Percentiles rank a stretch among this genome's conserved stretches.
phyloP scores from a whole-genome alignment of 1,140 invertebrate genomes.

The Palaemon carinicauda region DNA sequence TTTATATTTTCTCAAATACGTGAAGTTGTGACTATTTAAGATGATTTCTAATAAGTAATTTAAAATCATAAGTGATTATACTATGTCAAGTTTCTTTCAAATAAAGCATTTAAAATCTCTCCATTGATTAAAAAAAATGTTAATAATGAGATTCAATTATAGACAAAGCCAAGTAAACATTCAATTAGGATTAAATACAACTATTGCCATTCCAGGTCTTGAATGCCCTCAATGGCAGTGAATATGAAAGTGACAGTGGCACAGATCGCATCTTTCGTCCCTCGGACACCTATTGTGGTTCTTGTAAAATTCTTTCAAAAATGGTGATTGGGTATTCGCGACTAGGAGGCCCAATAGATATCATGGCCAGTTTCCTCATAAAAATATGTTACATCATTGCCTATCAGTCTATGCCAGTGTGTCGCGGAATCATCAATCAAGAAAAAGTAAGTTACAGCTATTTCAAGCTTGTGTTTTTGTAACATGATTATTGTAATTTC shows the following conservation, averaged over 20 bases:
- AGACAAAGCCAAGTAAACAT: too few relatives aligned
- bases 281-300: slow-evolving; percentile 19
- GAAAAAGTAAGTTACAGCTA: slow-evolving; percentile 39
- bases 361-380: slow-evolving; percentile 45
- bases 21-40: too few relatives aligned
- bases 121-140: too few relatives aligned
- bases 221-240: neutral
- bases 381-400: slow-evolving; percentile 54
- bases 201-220: neutral
- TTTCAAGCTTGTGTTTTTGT: neutral
- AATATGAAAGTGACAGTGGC: neutral
- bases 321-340: slow-evolving; percentile 40
- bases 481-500: too few relatives aligned
- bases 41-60: too few relatives aligned
- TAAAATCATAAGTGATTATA: too few relatives aligned
- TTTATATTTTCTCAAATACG: too few relatives aligned
- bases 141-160: too few relatives aligned
- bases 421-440: slow-evolving; percentile 50
- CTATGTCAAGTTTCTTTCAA: too few relatives aligned
- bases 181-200: too few relatives aligned
- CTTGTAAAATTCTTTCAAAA: slow-evolving; percentile 44
- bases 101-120: too few relatives aligned
- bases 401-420: slow-evolving; percentile 44
- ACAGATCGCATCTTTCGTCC: slow-evolving; percentile 43
- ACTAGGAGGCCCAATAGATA: slow-evolving; percentile 31